Percentiles rank a stretch among this genome's conserved stretches.
Evolutionary conservation across 2,888 invertebrate genomes (phyloP).

Genomic region (Augiades crinisus): DNA sequence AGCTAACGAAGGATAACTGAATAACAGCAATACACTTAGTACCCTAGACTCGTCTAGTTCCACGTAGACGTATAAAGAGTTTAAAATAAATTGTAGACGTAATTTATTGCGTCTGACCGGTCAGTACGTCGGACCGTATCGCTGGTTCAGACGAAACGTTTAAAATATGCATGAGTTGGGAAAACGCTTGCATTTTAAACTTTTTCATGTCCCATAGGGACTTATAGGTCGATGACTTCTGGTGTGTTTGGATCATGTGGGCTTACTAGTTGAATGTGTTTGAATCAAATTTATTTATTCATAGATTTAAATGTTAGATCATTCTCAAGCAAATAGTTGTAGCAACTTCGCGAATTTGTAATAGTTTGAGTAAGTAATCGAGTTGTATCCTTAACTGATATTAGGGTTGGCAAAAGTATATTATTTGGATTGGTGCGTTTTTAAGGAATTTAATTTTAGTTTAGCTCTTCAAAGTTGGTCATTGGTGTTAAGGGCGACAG

Average conservation of each 20-base stretch:
- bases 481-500: no score
- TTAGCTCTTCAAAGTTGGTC: no score
- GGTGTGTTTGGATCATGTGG: not conserved
- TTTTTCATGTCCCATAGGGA: not conserved
- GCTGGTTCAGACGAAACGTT: not conserved
- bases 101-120: conserved; percentile 1
- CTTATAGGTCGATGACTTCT: not conserved
- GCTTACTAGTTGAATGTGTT: not conserved
- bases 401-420: no score
- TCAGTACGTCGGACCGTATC: not conserved
- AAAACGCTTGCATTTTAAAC: not conserved
- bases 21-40: not conserved
- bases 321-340: no score
- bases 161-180: conserved; percentile 1
- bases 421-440: no score
- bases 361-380: no score
- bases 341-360: no score
- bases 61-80: no score
- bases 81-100: not conserved
- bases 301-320: no score
- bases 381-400: no score
- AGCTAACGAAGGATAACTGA: not conserved
- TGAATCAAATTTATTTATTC: no score
- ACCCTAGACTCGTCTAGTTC: not conserved
- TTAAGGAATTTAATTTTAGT: no score